A percentile compares a stretch with the other conserved stretches of the same genome.
These are phyloP conservation scores for Palythoa grandiflora DNA, from an alignment of 92 coral and sea anemone species.

Conservation along the genomic window DNA sequence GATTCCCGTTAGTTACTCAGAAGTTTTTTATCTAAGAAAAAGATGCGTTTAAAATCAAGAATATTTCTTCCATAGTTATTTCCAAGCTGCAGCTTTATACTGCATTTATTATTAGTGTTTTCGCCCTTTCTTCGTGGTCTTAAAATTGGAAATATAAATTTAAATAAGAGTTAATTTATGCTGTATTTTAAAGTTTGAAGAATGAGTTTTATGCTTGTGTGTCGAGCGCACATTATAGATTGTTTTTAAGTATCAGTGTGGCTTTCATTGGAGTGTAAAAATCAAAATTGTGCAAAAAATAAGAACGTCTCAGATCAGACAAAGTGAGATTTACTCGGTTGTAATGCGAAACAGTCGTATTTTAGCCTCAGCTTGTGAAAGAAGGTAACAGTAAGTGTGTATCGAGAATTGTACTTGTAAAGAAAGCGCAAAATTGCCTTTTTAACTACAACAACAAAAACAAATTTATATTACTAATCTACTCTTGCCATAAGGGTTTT, in stretches of 20 bases:
- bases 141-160: not conserved
- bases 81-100: too few relatives aligned
- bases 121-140: not conserved
- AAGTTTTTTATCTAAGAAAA: too few relatives aligned
- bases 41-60: too few relatives aligned
- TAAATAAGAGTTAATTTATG: slow-evolving; percentile 33
- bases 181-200: slow-evolving; percentile 7
- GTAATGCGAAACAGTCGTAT: not conserved
- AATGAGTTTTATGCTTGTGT: slow-evolving; percentile 19
- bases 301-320: not conserved
- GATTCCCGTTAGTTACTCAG: too few relatives aligned
- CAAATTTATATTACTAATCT: too few relatives aligned
- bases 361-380: too few relatives aligned
- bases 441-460: too few relatives aligned
- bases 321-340: not conserved
- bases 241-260: not conserved
- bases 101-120: not conserved
- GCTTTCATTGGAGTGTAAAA: not conserved
- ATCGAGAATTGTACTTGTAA: too few relatives aligned
- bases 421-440: too few relatives aligned
- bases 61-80: too few relatives aligned
- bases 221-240: not conserved
- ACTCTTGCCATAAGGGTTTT: too few relatives aligned
- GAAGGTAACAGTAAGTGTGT: too few relatives aligned
- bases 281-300: not conserved